Percentiles rank a stretch among this genome's conserved stretches.
These are phyloP conservation scores for Drosophila testacea DNA, from an alignment of 2,888 invertebrate species.

Conservation along the genomic window DNA sequence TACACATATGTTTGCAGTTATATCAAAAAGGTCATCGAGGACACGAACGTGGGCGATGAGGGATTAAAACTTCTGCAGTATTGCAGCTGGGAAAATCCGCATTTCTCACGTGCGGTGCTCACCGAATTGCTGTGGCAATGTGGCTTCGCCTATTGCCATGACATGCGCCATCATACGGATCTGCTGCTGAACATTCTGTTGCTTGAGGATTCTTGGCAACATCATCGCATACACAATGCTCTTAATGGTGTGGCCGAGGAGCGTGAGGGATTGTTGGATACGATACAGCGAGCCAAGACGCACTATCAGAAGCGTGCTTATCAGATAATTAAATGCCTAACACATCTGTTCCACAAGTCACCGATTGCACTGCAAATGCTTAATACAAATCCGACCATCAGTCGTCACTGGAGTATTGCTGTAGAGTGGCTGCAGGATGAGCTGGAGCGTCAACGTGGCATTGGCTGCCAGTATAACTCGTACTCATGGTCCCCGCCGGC, in stretches of 20 bases:
- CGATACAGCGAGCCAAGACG: conserved; percentile 95
- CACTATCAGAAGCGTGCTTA: conserved; percentile 98
- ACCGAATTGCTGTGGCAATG: conserved; percentile 96
- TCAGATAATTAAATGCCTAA: conserved; percentile 98
- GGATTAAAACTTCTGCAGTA: conserved; percentile 95
- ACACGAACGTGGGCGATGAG: conserved; percentile 96
- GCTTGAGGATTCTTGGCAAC: conserved; percentile 98
- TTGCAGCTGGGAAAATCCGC: conserved; percentile 98
- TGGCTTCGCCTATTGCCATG: conserved; percentile 95
- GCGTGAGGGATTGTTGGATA: conserved; percentile 96
- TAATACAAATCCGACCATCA: conserved; percentile 91
- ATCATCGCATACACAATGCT: conserved; percentile 96
- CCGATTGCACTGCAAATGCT: conserved; percentile 92
- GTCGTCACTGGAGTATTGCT: conserved; percentile 94
- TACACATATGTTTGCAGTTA: conserved; percentile 86
- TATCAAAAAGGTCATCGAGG: conserved; percentile 97
- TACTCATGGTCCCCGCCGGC: conserved; percentile 98
- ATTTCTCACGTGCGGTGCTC: conserved; percentile 94
- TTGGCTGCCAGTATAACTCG: conserved; percentile 88
- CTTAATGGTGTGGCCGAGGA: conserved; percentile 94
- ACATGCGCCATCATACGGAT: conserved; percentile 96
- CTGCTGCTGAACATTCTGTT: conserved; percentile 93
- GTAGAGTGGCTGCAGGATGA: conserved; percentile 98
- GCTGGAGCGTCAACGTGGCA: conserved; percentile 89
- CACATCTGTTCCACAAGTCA: conserved; percentile 94